Base-by-base conservation (phyloP, 2,888 invertebrate species). In the Scaeva pyrastri region DNA sequence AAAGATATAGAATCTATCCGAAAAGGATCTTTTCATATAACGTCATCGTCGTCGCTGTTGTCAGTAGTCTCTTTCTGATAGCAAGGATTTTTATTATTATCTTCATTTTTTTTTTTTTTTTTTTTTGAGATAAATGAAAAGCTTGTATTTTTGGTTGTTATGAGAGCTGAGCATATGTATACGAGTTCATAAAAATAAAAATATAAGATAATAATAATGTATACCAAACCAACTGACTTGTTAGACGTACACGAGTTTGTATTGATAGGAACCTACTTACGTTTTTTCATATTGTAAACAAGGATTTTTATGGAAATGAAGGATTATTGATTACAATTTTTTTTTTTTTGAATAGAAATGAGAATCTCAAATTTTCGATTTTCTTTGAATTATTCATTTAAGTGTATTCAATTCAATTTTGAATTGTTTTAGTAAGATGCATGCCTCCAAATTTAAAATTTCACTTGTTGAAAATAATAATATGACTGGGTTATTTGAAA, bases 261-360 rank as follows among this genome's bases (percentile, higher is more conserved):
- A 31, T 26, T n/a, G n/a, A 7, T 26, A 31, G 31, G 5, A 5
- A 31, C 10, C 14, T 45, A 11, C 45, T 48, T n/a, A 26, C 26
- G 26, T 31, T 19, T 58, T 12, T n/a, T n/a, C n/a, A 21, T 2
- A 58, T 21, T 58, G 36, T 36, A 58, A 58, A 19, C 58, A 58
- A 39, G 39, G 39, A 36, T 58, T 39, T 58, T 39, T 41, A 1
- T 21, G 21, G 8, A 41, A 41, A 60, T 4, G 2, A 14, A 60
- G 7, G 55, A 31, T 39, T 58, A 36, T 58, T 58, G 19, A 60
- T 60, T 60, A 60, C 39, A 60, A 60, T 39, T 21, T 19, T 58
- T 58, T 19, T 58, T 58, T 36, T 31, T 8, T 31, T 36, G 31
- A 19, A 36, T 19, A 6, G 12, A 58, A 58, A 58, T 36, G 39